Evolutionary conservation across 2,113 vertebrate species (phyloP).

Genomic region (Clinocottus analis): DNA sequence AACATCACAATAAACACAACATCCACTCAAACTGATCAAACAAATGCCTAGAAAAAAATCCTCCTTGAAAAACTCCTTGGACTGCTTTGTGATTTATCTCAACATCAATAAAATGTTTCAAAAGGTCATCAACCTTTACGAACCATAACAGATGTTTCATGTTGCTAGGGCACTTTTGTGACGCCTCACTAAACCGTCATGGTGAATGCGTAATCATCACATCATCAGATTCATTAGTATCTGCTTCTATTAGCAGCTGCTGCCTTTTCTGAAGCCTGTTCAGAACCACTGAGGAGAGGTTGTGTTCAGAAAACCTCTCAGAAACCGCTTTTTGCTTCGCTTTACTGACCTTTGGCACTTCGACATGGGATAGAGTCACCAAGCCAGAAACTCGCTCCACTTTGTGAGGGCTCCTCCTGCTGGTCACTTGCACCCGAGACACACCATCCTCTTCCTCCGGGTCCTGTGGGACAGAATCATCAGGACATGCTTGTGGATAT

Average conservation of each 20-base stretch:
- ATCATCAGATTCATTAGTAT: constrained; percentile 20
- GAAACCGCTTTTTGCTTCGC: constrained; percentile 1
- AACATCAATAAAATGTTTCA: constrained; percentile 22
- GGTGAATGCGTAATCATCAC: constrained; percentile 4
- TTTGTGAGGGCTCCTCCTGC: constrained; percentile 82
- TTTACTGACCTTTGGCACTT: constrained; percentile 80
- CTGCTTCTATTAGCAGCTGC: constrained; percentile 21
- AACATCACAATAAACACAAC: not conserved
- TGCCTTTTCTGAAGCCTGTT: constrained; percentile 15
- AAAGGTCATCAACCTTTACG: constrained; percentile 17
- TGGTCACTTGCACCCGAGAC: constrained; percentile 81
- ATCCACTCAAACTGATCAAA: constrained; percentile 1
- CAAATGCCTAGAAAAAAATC: not conserved
- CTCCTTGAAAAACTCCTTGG: too few species aligned
- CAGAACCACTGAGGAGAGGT: not conserved
- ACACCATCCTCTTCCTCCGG: constrained; percentile 67
- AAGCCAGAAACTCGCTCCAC: constrained; percentile 82
- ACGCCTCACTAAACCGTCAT: constrained; percentile 16
- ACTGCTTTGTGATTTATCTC: constrained; percentile 4
- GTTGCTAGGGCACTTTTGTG: not conserved
- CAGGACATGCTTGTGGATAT: not conserved
- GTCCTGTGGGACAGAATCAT: constrained; percentile 39
- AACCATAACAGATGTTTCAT: constrained; percentile 3
- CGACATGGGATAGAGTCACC: constrained; percentile 77
- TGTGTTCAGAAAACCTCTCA: not conserved